Evolutionary conservation across 1,140 invertebrate genomes (phyloP).

Genomic region (Apis dorsata): DNA sequence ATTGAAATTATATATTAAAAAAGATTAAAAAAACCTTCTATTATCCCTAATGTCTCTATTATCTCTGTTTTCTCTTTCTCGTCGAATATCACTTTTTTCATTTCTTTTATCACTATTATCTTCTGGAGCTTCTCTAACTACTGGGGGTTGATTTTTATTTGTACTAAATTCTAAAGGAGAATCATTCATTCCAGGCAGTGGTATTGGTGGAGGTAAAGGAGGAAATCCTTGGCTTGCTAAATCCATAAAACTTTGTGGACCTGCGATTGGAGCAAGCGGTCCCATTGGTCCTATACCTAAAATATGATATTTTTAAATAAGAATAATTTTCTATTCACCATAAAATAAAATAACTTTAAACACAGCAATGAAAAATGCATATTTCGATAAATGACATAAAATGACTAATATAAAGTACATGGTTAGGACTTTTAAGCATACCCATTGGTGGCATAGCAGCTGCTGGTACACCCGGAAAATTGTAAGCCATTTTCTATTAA

Average conservation of each 20-base stretch:
- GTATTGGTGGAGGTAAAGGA: constrained; percentile 74
- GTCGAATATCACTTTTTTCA: constrained; percentile 77
- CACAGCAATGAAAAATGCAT: background rate
- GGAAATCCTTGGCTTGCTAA: constrained; percentile 78
- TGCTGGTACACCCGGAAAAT: constrained; percentile 78
- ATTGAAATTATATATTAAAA: background rate
- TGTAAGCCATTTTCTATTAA: constrained; percentile 75
- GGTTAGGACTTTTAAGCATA: constrained; percentile 47
- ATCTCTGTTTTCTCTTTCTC: constrained; percentile 73
- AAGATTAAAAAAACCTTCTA: constrained; percentile 65
- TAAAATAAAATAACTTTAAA: background rate
- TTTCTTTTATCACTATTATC: constrained; percentile 76
- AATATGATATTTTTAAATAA: background rate
- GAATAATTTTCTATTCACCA: background rate
- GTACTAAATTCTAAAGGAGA: constrained; percentile 85
- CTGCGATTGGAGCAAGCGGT: constrained; percentile 74
- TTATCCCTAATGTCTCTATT: constrained; percentile 70
- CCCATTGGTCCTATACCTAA: constrained; percentile 78
- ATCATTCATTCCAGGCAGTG: constrained; percentile 84
- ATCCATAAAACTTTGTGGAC: constrained; percentile 79
- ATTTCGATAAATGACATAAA: background rate
- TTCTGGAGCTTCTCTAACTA: constrained; percentile 78
- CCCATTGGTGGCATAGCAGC: constrained; percentile 77
- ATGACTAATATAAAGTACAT: background rate
- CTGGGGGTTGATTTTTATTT: constrained; percentile 84